phyloP scores from a whole-genome alignment of 2,797 vertebrate species.

The Thamnophis elegans region DNA sequence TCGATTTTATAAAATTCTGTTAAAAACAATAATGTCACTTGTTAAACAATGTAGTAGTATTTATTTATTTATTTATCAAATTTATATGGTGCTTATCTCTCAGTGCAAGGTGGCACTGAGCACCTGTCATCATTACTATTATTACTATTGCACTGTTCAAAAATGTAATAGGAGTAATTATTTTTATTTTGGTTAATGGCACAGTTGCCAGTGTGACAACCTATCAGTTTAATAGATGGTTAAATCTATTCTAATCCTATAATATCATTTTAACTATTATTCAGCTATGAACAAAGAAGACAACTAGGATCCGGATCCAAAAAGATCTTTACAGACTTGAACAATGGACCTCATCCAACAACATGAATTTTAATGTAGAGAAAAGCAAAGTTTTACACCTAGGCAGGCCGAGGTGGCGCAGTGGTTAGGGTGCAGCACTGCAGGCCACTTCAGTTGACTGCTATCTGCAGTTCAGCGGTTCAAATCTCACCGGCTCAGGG shows the following conservation, averaged over 20 bases:
- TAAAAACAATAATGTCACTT: constrained; percentile 23
- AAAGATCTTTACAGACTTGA: not conserved
- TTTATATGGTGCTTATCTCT: not conserved
- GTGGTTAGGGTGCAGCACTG: too few species aligned
- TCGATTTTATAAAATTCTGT: constrained; percentile 42
- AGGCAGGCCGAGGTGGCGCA: too few species aligned
- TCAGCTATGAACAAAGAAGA: constrained; percentile 39
- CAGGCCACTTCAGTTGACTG: too few species aligned
- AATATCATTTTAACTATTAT: constrained; percentile 24
- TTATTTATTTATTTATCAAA: constrained; percentile 3
- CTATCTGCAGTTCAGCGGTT: too few species aligned
- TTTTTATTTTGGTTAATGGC: not conserved
- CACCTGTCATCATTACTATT: not conserved
- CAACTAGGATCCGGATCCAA: not conserved
- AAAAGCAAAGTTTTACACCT: not conserved
- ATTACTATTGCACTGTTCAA: not conserved
- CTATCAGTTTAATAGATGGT: constrained; percentile 26
- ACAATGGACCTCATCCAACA: not conserved
- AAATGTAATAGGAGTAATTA: not conserved
- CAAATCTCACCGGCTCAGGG: too few species aligned
- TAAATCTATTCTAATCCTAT: constrained; percentile 34
- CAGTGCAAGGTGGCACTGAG: not conserved
- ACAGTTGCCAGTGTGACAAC: not conserved
- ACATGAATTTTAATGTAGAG: not conserved
- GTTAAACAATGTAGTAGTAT: not conserved